phyloP scores from a whole-genome alignment of 2,888 invertebrate species.

The Lasius fuliginosus region DNA sequence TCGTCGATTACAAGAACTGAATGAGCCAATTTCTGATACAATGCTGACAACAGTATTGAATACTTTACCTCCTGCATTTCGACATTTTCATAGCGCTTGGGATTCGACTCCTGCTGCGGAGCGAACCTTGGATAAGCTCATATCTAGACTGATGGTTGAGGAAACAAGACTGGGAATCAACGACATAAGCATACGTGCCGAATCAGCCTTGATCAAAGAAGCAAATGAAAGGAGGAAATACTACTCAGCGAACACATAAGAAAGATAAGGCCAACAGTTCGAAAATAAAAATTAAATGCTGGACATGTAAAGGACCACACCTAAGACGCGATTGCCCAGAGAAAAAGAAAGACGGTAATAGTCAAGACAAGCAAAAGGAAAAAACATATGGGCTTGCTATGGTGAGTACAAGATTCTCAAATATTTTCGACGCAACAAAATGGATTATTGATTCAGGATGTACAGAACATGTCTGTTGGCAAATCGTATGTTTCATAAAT shows the following conservation, averaged over 20 bases:
- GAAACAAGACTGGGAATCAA: constrained; percentile 45
- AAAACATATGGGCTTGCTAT: constrained; percentile 18
- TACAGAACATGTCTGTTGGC: constrained; percentile 59
- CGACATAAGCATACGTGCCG: constrained; percentile 15
- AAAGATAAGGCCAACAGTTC: background rate
- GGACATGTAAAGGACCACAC: constrained; percentile 49
- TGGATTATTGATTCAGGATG: constrained; percentile 57
- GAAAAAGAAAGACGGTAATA: background rate
- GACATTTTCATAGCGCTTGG: constrained; percentile 62
- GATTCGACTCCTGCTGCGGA: constrained; percentile 52
- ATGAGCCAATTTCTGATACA: constrained; percentile 40
- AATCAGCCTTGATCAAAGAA: constrained; percentile 38
- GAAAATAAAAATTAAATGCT: constrained; percentile 30
- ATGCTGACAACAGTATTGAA: constrained; percentile 55
- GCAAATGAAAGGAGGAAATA: background rate
- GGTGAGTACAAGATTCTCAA: constrained; percentile 27
- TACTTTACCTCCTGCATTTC: constrained; percentile 49
- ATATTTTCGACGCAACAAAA: constrained; percentile 20
- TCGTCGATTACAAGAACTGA: constrained; percentile 33
- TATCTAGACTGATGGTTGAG: constrained; percentile 51
- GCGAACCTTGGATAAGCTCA: constrained; percentile 46
- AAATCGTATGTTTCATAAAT: constrained; percentile 44
- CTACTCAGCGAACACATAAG: background rate
- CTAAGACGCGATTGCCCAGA: constrained; percentile 15
- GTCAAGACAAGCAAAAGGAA: constrained; percentile 7